Base-by-base conservation (phyloP, 2,888 invertebrate species). In the Drosophila falleni region DNA sequence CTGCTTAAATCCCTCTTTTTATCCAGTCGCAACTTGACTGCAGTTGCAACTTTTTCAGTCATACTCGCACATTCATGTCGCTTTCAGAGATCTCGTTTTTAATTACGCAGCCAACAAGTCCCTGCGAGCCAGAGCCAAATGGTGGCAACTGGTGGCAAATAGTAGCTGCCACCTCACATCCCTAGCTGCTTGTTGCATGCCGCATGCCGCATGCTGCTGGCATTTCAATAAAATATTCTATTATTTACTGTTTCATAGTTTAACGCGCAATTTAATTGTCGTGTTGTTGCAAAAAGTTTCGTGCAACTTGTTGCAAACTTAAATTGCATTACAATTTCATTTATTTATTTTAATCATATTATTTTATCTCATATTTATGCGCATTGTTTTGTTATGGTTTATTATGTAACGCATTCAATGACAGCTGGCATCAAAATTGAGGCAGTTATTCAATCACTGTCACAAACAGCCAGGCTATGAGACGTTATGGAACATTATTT, bases 371-470 rank as follows among this genome's bases (percentile, higher is more conserved):
- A 11, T 31, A 2, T 41, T 19, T 35, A 23, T 13, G 26, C 41
- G 16, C 15, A 23, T 19, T 16, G 29, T 42, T 15, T 26, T 31
- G 47, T 9, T 33, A 3, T 13, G 1, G 15, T 42, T 54, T n/a
- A 55, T 15, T 33, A 33, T 44, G 23, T 23, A 23, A 23, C 15
- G 42, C 42, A 23, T 33, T 9, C 4, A 33, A 3, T 35, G 49
- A 44, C 62, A 61, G 53, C 49, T 39, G 54, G 60, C 54, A 58
- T 49, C 61, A 60, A 50, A 71, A 49, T 60, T 71, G 74, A 70
- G 67, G 60, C 50, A 74, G 61, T 74, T 74, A 82, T 73, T 87
- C 86, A 87, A 89, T 87, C 89, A 89, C 55, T 85, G 86, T 82
- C 86, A 87, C 26, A 47, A 31, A 6, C 87, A 80, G 66, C 13